A percentile compares a stretch with the other conserved stretches of the same genome.
Conservation (phyloP, 2,797 vertebrate species). For the Thalassophryne amazonica region DNA sequence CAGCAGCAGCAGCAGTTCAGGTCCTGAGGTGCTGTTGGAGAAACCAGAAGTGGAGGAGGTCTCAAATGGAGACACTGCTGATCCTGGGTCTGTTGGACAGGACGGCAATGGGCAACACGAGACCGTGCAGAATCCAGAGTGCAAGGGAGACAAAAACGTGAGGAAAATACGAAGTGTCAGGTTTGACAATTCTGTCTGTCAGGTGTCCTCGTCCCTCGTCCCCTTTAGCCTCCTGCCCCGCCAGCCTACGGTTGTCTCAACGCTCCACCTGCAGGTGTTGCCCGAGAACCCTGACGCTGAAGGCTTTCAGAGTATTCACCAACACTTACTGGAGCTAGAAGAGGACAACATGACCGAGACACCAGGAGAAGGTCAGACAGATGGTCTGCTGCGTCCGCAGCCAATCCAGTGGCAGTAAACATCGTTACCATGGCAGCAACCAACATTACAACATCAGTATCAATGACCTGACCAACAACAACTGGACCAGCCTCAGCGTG, state of each 20-base stretch:
- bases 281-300: not conserved
- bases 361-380: not conserved
- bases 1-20: not conserved
- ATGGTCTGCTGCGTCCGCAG: not conserved
- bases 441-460: not conserved
- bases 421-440: not conserved
- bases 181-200: not conserved
- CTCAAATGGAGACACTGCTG: not conserved
- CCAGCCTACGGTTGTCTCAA: constrained; percentile 19
- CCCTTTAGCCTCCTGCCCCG: constrained; percentile 5
- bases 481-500: too few relatives aligned
- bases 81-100: not conserved
- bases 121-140: accelerated
- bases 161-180: not conserved
- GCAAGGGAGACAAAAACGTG: accelerated
- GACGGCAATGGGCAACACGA: not conserved
- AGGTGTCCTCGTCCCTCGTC: not conserved
- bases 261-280: constrained; percentile 42
- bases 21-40: not conserved
- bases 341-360: not conserved
- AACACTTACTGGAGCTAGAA: accelerated
- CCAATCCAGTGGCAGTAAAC: not conserved
- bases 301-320: not conserved
- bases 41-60: not conserved
- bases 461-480: not conserved